Evolutionary conservation across 2,113 vertebrate genomes (phyloP), one percentile per base, ranked within the genome.

Genomic region (Rana temporaria): DNA sequence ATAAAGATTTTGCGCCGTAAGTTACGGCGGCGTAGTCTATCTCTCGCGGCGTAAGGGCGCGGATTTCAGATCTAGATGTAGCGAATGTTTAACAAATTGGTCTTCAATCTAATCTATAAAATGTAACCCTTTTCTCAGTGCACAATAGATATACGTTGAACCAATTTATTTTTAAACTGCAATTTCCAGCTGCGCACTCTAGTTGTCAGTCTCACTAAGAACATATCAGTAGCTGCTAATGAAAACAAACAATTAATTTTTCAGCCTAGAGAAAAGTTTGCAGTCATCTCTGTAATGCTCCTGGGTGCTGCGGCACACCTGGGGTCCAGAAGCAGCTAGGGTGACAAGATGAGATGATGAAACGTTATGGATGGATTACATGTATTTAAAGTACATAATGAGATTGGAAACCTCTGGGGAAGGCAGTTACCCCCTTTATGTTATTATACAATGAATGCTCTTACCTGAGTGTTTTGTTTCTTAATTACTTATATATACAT

Each of bases 231-330:
- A 48, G 55, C 67, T 48, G 22, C 63, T 67, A 82, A 75, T 48
- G 60, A 48, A 48, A 48, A 57, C 48, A 64, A 48, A 42, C 63
- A 67, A 82, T 82, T 75, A 66, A 67, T 75, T 75, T 30, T 82
- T 53, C 63, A 73, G 42, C 56, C 20, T 38, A 38, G 4, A 66
- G 57, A 59, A 59, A 26, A 19, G 53, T 67, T n/a, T 82, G 14
- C 1, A 20, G 38, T 34, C 48, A 55, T 60, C 42, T 62, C n/a
- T 17, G 24, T 55, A 81, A 22, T 63, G 24, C 79, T 18, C 79
- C 11, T 42, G 80, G 62, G 80, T 71, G 24, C 56, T 56, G 6
- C 1, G 9, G 59, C 24, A 22, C 63, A 38, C 66, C 80, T 42
- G 42, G 42, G 69, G 52, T 32, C 20, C n/a, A 5, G 30, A 14